Base-by-base conservation (phyloP, 2,113 vertebrate species). In the Proteles cristata region DNA sequence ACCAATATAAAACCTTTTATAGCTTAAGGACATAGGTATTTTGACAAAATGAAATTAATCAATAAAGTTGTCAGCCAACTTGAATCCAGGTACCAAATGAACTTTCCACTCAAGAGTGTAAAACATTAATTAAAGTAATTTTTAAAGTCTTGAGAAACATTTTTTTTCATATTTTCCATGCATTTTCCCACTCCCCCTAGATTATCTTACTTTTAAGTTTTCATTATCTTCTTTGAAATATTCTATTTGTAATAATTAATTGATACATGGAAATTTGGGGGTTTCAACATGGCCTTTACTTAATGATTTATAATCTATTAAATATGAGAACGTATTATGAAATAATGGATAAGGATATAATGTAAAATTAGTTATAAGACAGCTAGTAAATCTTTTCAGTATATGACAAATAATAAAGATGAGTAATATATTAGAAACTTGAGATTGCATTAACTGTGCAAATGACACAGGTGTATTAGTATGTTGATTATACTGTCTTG, bases 241-340 rank as follows among this genome's bases (percentile, higher is more conserved):
- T 4, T 87, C 1, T 53, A 15, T 63, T 16, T 90, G 3, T 58
- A 71, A 76, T 83, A 94, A 1, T 48, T 58, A 90, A 50, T 82
- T 91, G 58, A 88, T 50, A 68, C 21, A 55, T 55, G 63, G 9
- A 74, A 82, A 65, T 65, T 55, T 63, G 95, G 8, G 15, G 1
- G 2, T 58, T 90, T 92, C 55, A 61, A 35, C 1, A 68, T 73
- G 61, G 1, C 17, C 73, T 88, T 48, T 86, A 43, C 81, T 96
- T 93, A 86, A n/a, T 96, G 14, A 73, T 87, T 91, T 87, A 95
- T n/a, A 93, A 74, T 66, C 50, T 80, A 93, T 88, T 61, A 95
- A 91, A n/a, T 63, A 26, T n/a, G 17, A 71, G 6, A 93, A 84
- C 71, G 12, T 69, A 48, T 71, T 84, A 83, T 16, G 4, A 82